Evolutionary conservation across 2,113 vertebrate species (phyloP), one percentile per base, ranked within the genome.

Genomic region (Smithornis capensis): DNA sequence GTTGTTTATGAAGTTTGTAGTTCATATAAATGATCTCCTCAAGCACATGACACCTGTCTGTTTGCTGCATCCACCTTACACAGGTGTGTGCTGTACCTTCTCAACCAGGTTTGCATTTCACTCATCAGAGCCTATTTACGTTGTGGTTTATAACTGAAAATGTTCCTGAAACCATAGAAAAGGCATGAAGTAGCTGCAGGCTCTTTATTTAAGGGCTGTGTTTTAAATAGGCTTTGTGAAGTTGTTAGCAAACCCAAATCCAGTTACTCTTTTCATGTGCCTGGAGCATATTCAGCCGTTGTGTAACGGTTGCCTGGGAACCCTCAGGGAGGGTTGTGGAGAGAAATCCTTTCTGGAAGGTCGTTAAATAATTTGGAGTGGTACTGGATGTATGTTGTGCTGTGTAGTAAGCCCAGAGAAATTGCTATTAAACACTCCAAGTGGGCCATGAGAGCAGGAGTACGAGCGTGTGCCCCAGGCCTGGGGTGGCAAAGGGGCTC

Each of bases 271-370:
- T 47, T 76, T 87, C 74, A 35, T 93, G 77, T 95, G 83, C 73
- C 84, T 87, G 94, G 62, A 95, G 91, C 87, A 24, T 85, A 64
- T 92, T 91, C 52, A 87, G 74, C 57, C 18, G 62, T 83, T 95
- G 84, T 21, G 12, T 94, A 95, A 89, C 6, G 49, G 93, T 97
- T 97, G 93, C 95, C 70, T 95, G 59, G 86, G 75, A 96, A 90
- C 90, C 73, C 5, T 1, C 91, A 93, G 92, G 50, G 93, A 78
- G 75, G 94, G 93, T 87, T 96, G 92, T 93, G 93, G 87, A 92
- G 71, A 93, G 71, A 93, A 88, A 95, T 82, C 74, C 78, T 87
- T 93, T 96, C 90, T 86, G 77, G 95, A 96, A 96, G 75, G 84
- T 92, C 87, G 92, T 94, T 78, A 92, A 90, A 87, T 95, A 91